A percentile compares a stretch with the other conserved stretches of the same genome.
phyloP scores from a whole-genome alignment of 2,797 vertebrate species.

The Mus spretus region DNA sequence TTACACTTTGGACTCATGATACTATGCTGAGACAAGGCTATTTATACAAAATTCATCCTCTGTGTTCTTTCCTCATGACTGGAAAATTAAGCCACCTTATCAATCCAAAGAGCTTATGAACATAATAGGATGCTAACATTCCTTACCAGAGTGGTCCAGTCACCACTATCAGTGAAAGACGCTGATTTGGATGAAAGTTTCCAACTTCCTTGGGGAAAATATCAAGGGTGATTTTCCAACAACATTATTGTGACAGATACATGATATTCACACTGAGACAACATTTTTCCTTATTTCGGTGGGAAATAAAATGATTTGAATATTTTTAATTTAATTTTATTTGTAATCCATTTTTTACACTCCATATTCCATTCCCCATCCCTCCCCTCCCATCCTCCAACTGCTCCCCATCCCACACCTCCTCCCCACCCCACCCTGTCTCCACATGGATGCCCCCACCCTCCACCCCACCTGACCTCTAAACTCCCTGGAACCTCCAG shows the following conservation, averaged over 20 bases:
- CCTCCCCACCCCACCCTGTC: too few relatives aligned
- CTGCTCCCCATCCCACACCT: too few relatives aligned
- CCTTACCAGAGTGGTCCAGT: neutral
- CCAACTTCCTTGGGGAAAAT: neutral
- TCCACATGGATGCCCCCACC: too few relatives aligned
- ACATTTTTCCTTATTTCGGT: neutral
- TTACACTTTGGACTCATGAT: conserved; percentile 42
- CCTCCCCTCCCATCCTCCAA: too few relatives aligned
- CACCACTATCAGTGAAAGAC: neutral
- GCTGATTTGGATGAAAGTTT: neutral
- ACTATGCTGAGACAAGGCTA: conserved; percentile 34
- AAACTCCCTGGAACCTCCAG: too few relatives aligned
- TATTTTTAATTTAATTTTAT: neutral
- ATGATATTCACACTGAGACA: neutral
- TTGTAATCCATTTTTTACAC: too few relatives aligned
- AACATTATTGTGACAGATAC: neutral
- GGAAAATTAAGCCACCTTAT: neutral
- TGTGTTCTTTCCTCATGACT: neutral
- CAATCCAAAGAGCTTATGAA: neutral
- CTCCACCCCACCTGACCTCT: too few relatives aligned
- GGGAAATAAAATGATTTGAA: neutral
- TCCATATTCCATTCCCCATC: too few relatives aligned
- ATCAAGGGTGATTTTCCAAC: neutral
- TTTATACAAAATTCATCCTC: neutral
- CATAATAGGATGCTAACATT: neutral